phyloP scores from a whole-genome alignment of 2,888 invertebrate genomes.

The Synergus umbraculus region DNA sequence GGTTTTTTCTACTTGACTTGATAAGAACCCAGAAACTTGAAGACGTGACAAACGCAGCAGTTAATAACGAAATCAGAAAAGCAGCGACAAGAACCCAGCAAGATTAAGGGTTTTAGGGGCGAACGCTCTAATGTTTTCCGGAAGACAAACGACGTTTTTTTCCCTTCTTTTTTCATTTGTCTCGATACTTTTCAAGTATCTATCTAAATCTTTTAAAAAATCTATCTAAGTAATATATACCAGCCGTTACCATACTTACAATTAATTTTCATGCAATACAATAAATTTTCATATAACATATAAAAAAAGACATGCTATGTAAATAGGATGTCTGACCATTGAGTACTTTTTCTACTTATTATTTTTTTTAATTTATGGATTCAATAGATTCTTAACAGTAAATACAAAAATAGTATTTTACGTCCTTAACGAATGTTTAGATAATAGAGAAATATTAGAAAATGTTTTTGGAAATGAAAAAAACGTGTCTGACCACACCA shows the following conservation, averaged over 20 bases:
- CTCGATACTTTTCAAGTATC: neutral
- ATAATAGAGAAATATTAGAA: no score
- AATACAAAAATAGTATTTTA: no score
- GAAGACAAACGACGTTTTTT: neutral
- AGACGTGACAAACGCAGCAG: neutral
- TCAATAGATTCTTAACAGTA: no score
- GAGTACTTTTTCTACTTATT: neutral
- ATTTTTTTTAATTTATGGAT: no score
- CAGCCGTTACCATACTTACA: no score
- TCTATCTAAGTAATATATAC: no score
- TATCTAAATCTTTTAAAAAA: no score
- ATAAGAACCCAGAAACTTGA: neutral
- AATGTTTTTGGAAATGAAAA: no score
- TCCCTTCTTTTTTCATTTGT: neutral
- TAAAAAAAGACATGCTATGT: neutral
- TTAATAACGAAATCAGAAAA: neutral
- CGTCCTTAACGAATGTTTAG: no score
- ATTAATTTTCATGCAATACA: no score
- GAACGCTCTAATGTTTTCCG: neutral
- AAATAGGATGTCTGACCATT: neutral
- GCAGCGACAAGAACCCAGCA: neutral
- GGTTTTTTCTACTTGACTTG: neutral
- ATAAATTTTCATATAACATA: no score
- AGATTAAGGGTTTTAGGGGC: neutral
- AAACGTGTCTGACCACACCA: no score